Evolutionary conservation across 2,113 vertebrate genomes (phyloP).

Genomic region (Rhinopomastus cyanomelas): DNA sequence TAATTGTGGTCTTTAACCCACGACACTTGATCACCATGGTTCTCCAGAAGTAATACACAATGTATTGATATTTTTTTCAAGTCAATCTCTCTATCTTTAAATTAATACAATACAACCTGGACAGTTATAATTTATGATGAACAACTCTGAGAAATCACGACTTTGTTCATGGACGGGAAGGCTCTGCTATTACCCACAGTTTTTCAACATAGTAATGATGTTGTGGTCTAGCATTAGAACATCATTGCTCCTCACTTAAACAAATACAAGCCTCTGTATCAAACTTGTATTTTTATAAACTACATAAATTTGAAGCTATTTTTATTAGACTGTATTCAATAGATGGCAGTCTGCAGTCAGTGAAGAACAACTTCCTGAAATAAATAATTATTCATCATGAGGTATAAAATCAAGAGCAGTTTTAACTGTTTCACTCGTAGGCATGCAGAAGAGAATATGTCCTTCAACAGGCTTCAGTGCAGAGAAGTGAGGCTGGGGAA

Average conservation of each 20-base stretch:
- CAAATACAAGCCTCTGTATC: background rate
- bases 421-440: background rate
- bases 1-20: too few relatives aligned
- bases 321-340: background rate
- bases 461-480: too few relatives aligned
- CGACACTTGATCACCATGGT: accelerated
- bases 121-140: background rate
- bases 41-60: background rate
- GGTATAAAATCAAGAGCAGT: background rate
- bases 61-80: background rate
- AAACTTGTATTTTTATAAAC: background rate
- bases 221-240: background rate
- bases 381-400: background rate
- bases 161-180: background rate
- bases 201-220: background rate
- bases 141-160: background rate
- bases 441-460: background rate
- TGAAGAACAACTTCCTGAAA: background rate
- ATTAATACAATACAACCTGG: background rate
- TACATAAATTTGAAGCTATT: background rate
- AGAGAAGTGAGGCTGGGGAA: too few relatives aligned
- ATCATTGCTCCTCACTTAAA: background rate
- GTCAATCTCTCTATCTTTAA: background rate
- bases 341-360: background rate
- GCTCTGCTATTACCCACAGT: background rate